Conservation (phyloP, 2,888 invertebrate genomes). For the Neoitamus cyanurus region DNA sequence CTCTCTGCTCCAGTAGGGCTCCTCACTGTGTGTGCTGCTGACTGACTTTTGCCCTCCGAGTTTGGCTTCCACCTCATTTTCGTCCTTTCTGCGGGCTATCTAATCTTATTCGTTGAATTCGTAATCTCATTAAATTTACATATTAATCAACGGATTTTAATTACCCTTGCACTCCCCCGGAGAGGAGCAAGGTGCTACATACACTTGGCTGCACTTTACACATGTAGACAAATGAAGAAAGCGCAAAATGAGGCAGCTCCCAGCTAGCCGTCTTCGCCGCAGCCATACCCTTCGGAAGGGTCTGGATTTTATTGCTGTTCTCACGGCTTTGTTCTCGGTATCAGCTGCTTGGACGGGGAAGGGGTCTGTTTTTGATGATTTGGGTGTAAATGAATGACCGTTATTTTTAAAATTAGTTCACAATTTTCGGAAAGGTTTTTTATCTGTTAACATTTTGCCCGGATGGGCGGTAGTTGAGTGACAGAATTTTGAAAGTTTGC, state of each 20-base stretch:
- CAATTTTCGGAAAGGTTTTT: too few species aligned
- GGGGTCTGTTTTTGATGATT: too few species aligned
- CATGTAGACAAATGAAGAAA: conserved; percentile 44
- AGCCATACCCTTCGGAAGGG: neutral
- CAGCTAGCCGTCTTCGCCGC: neutral
- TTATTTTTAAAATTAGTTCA: too few species aligned
- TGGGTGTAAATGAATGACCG: too few species aligned
- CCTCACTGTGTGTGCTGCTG: neutral
- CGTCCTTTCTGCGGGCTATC: conserved; percentile 66
- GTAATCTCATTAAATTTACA: conserved; percentile 56
- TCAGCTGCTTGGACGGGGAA: too few species aligned
- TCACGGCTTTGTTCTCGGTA: neutral
- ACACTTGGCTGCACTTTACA: conserved; percentile 39
- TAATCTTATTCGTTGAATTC: conserved; percentile 61
- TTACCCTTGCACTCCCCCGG: conserved; percentile 53
- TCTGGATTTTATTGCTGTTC: neutral
- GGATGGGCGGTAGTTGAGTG: too few species aligned
- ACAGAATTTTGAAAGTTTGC: too few species aligned
- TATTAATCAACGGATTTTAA: conserved; percentile 56
- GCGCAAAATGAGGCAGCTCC: conserved; percentile 12
- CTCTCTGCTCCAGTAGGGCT: neutral
- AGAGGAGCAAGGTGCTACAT: conserved; percentile 49
- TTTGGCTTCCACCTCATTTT: conserved; percentile 50
- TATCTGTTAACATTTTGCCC: too few species aligned
- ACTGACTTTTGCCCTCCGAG: conserved; percentile 5